These are phyloP conservation scores for Psephotus haematonotus DNA, from an alignment of 2,113 vertebrate genomes.

Conservation along the genomic window DNA sequence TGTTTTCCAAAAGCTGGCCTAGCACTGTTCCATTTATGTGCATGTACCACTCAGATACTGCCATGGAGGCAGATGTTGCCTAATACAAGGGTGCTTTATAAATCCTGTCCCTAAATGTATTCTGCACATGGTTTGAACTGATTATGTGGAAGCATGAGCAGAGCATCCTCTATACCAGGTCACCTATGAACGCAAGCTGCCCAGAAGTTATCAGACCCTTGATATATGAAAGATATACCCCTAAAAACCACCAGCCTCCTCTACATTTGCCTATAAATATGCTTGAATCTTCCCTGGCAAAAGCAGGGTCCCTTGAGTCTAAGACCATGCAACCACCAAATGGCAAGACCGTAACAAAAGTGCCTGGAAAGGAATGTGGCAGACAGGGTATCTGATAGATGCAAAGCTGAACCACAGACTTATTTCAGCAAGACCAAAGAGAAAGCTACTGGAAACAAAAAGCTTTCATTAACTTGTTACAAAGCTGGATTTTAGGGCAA, in stretches of 20 bases:
- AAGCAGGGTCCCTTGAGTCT: not conserved
- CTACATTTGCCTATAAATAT: not conserved
- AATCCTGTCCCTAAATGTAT: not conserved
- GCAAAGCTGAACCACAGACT: not conserved
- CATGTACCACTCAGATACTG: not conserved
- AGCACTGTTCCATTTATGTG: not conserved
- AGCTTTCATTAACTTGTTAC: not conserved
- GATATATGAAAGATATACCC: not conserved
- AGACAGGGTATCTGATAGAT: not conserved
- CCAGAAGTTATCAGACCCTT: not conserved
- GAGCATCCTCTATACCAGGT: not conserved
- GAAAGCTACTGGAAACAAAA: not conserved
- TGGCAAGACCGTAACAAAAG: not conserved
- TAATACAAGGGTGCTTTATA: not conserved
- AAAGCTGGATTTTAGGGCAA: not conserved
- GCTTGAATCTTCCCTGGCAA: not conserved
- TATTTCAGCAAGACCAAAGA: not conserved
- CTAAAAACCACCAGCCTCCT: rapidly evolving
- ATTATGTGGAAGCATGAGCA: not conserved
- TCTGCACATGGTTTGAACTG: not conserved
- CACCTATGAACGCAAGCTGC: not conserved
- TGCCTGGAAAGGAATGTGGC: rapidly evolving
- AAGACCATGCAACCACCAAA: not conserved
- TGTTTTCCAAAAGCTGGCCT: not conserved
- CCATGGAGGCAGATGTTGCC: not conserved